Base-by-base conservation (phyloP, 2,113 vertebrate genomes). In the Gallinago media region DNA sequence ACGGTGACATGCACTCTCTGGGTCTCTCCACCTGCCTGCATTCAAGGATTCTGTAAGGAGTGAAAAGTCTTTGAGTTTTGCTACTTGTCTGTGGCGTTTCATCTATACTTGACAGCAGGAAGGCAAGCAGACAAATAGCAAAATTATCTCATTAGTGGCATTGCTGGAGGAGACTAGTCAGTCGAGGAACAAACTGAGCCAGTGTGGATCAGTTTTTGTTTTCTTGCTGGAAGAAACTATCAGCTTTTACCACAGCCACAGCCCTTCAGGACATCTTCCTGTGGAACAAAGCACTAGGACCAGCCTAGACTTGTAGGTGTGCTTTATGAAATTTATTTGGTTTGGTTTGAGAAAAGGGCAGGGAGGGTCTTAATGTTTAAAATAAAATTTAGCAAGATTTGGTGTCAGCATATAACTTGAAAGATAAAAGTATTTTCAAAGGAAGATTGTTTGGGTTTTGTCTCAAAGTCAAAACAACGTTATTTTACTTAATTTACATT, bases 1-100 rank as follows among this genome's bases (percentile, higher is more conserved):
- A 0, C 0, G 0, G 7, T 22, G 62, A 36, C 56, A 9, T 0
- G 2, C 29, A 3, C 16, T 68, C 1, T 0, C 20, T 50, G 92
- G 6, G 36, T 49, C 11, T 59, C 27, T 49, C 42, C 42, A 21
- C 14, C 1, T 1, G 5, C 55, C 38, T 68, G 27, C 11, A 12
- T 46, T 71, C 56, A 25, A 71, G 66, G 21, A 50, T 4, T 2
- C 25, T 0, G 0, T 26, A 67, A 36, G 38, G 13, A 34, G 21
- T 9, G 19, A 8, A 22, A 85, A 59, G 9, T 54, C 27, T 83
- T 58, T 6, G 46, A 50, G 21, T 74, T 83, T 56, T 86, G 63
- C 16, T 78, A 2, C 70, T 81, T 86, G 22, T 84, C 7, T 74
- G 42, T 50, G 0, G 0, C 7, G 1, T 38, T 72, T 78, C 52